phyloP scores from a whole-genome alignment of 2,888 invertebrate genomes.

The Cheilosia variabilis region DNA sequence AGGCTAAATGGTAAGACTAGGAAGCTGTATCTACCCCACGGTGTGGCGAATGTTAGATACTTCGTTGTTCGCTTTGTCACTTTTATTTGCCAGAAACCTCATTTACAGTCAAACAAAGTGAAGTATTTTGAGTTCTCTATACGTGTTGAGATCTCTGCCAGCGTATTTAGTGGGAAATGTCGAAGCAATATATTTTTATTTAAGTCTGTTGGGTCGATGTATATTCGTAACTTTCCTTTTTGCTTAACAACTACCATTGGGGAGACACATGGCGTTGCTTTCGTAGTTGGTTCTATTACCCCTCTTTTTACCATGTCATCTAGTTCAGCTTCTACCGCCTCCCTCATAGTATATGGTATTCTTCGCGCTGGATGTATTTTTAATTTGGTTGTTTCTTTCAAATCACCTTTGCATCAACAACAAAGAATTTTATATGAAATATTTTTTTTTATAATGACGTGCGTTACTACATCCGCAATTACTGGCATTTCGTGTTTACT shows the following conservation, averaged over 20 bases:
- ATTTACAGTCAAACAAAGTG: constrained; percentile 15
- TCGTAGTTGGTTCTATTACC: constrained; percentile 52
- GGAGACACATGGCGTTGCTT: constrained; percentile 51
- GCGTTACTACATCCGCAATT: not conserved
- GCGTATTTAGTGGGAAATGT: constrained; percentile 3
- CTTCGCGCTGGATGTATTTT: constrained; percentile 38
- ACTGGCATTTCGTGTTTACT: not conserved
- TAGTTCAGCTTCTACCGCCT: constrained; percentile 60
- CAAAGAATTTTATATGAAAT: not conserved
- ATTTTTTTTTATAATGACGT: constrained; percentile 1
- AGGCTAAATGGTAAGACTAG: constrained; percentile 22
- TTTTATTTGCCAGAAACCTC: constrained; percentile 19
- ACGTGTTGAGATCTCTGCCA: constrained; percentile 3
- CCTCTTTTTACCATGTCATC: constrained; percentile 56
- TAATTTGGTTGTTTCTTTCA: constrained; percentile 18
- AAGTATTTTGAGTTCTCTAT: constrained; percentile 13
- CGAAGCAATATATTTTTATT: constrained; percentile 13
- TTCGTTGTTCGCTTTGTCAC: constrained; percentile 22
- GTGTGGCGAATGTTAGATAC: constrained; percentile 23
- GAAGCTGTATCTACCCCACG: constrained; percentile 22
- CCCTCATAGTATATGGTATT: constrained; percentile 30
- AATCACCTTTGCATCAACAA: constrained; percentile 31
- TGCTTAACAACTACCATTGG: not conserved
- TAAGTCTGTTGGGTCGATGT: constrained; percentile 7
- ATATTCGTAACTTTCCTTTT: constrained; percentile 37